Conservation (phyloP, 2,888 invertebrate species). For the Andrena haemorrhoa region DNA sequence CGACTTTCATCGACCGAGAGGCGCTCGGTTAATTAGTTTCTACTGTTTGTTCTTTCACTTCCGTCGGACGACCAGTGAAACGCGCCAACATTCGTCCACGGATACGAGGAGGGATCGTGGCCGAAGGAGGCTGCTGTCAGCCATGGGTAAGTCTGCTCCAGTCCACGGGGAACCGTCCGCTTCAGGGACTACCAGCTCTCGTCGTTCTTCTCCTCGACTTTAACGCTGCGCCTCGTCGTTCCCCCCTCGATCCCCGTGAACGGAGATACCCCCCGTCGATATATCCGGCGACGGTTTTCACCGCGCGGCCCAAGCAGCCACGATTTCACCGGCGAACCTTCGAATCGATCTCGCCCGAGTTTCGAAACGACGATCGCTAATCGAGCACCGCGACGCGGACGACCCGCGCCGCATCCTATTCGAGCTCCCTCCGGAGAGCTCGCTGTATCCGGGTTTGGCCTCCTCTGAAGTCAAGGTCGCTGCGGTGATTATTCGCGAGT, state of each 20-base stretch:
- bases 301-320: not conserved
- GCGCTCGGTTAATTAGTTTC: constrained; percentile 61
- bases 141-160: constrained; percentile 81
- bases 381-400: not conserved
- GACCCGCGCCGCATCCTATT: too few relatives aligned
- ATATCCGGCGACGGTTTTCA: constrained; percentile 17
- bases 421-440: not conserved
- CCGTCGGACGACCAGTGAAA: constrained; percentile 71
- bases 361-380: too few relatives aligned
- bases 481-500: constrained; percentile 57
- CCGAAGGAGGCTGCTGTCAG: constrained; percentile 80
- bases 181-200: constrained; percentile 32
- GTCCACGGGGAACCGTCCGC: constrained; percentile 32
- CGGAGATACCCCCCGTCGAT: not conserved
- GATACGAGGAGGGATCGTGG: constrained; percentile 75
- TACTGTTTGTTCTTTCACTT: constrained; percentile 46
- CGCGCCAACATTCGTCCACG: constrained; percentile 72
- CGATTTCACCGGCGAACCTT: too few relatives aligned
- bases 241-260: too few relatives aligned
- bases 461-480: constrained; percentile 65
- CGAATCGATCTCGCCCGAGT: too few relatives aligned
- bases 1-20: constrained; percentile 34
- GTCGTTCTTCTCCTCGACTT: not conserved
- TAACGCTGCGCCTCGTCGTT: not conserved
- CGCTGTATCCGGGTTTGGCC: constrained; percentile 40